These are phyloP conservation scores for Ichneumon xanthorius DNA, from an alignment of 2,888 invertebrate genomes.

Conservation along the genomic window DNA sequence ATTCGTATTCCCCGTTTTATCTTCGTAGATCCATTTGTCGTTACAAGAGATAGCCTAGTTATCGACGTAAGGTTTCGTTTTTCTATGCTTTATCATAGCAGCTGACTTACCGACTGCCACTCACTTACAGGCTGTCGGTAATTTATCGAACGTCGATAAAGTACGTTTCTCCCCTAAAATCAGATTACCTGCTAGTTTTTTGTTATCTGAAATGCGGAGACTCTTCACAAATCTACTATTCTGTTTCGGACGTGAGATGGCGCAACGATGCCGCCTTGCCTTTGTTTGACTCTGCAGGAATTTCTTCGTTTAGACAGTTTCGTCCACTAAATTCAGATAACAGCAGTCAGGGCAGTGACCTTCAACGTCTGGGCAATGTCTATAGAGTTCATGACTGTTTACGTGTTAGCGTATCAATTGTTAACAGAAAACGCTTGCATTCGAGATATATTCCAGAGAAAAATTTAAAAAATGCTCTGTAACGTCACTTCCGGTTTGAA, in stretches of 20 bases:
- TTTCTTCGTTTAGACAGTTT: neutral
- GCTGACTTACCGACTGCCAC: neutral
- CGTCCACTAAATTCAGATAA: neutral
- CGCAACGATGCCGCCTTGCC: neutral
- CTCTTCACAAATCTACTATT: neutral
- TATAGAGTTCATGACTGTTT: neutral
- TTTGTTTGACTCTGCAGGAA: neutral
- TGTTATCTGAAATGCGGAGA: neutral
- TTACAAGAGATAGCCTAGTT: neutral
- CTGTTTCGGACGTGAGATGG: neutral
- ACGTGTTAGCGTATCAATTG: neutral
- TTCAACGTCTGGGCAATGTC: neutral
- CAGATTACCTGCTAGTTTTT: too few species aligned
- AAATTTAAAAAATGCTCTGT: too few species aligned
- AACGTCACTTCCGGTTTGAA: too few species aligned
- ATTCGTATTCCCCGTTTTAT: neutral
- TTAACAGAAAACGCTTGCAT: neutral
- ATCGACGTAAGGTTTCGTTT: neutral
- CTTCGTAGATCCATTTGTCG: neutral
- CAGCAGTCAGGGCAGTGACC: neutral
- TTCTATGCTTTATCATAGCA: neutral
- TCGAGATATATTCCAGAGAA: too few species aligned
- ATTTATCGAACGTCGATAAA: too few species aligned
- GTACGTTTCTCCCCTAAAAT: too few species aligned
- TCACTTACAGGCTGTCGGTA: neutral